Evolutionary conservation across 1,140 invertebrate genomes (phyloP).

Genomic region (Apocrypta bakeri): DNA sequence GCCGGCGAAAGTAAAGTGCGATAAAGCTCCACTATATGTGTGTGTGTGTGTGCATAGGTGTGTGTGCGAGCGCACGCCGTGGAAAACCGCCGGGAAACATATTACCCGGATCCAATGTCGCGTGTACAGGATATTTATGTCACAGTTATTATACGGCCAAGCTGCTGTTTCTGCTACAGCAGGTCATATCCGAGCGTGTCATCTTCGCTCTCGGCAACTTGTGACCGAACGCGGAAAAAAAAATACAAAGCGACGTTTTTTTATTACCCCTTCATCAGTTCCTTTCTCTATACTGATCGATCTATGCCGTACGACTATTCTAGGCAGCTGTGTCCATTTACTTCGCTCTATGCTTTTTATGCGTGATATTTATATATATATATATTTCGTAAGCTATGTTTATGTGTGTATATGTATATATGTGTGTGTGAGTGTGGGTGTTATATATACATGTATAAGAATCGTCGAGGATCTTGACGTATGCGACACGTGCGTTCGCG

Average conservation of each 20-base stretch:
- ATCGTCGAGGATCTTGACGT: too few relatives aligned
- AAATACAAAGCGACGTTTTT: neutral
- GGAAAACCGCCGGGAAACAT: constrained; percentile 47
- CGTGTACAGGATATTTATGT: constrained; percentile 51
- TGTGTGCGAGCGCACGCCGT: neutral
- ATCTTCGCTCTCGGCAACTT: neutral
- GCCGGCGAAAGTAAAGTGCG: constrained; percentile 30
- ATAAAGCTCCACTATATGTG: constrained; percentile 20
- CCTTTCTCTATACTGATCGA: neutral
- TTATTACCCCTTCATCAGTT: neutral
- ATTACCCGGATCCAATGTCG: constrained; percentile 51
- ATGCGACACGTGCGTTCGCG: too few relatives aligned
- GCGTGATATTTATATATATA: too few relatives aligned
- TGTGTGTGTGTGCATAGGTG: neutral
- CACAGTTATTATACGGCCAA: constrained; percentile 45
- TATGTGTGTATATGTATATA: too few relatives aligned
- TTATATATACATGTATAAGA: too few relatives aligned
- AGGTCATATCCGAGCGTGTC: neutral
- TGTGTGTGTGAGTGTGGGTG: too few relatives aligned
- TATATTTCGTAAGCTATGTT: too few relatives aligned
- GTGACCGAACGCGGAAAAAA: neutral
- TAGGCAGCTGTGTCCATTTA: too few relatives aligned
- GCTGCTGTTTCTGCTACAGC: constrained; percentile 11
- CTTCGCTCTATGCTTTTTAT: too few relatives aligned
- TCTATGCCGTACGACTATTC: neutral